Evolutionary conservation across 2,888 invertebrate genomes (phyloP), one percentile per base, ranked within the genome.

Genomic region (Anoplius nigerrimus): DNA sequence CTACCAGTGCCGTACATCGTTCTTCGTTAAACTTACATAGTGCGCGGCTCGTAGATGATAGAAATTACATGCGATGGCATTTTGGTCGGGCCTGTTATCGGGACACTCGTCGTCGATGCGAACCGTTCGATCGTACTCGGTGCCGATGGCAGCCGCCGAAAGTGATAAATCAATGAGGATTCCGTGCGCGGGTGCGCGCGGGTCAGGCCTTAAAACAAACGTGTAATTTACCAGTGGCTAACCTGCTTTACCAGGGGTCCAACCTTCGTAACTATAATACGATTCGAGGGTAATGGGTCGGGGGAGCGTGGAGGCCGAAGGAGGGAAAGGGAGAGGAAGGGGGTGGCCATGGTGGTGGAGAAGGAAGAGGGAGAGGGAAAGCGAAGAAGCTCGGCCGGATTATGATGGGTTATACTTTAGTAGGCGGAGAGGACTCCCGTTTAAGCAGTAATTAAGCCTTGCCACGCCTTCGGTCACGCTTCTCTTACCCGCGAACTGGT

Each of bases 361-460:
- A n/a, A n/a, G 11, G 8, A 6, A 34, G 34, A 34, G 34, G 11
- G 11, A 11, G 34, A 34, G 34, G 11, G 63, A 64, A 54, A 53
- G 69, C 63, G 72, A 51, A 69, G 54, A 53, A 77, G 79, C 79
- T 60, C 67, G 60, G 75, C 80, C 75, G 75, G 84, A 86, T 85
- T 86, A 85, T 84, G 86, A 86, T 84, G 86, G 86, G 84, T 83
- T 86, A 83, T 86, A 80, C 86, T 86, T 85, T 82, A 81, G 87
- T 87, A 85, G 87, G 87, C 87, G 87, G 85, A 83, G 81, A 81
- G 80, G 83, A 86, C 88, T 88, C 80, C 88, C 82, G 88, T 88
- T 87, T 87, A 87, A 87, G 80, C 81, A 84, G 87, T 85, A 87
- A 88, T 88, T 88, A 88, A 86, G 83, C 72, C 80, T 75, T 75